A percentile compares a stretch with the other conserved stretches of the same genome.
Conservation (phyloP, 2,113 vertebrate genomes). For the Bubalus kerabau region DNA sequence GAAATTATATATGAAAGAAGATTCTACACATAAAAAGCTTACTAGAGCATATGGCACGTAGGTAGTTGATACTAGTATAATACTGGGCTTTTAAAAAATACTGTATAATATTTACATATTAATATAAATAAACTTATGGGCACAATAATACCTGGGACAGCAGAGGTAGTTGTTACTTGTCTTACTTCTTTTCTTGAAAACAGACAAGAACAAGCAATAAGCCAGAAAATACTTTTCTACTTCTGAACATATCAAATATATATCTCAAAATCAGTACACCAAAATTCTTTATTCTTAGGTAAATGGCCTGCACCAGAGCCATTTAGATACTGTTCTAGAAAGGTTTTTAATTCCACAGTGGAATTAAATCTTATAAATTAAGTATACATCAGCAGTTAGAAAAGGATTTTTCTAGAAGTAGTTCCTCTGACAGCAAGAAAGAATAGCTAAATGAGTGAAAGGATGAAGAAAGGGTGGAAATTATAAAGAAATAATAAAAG, state of each 20-base stretch:
- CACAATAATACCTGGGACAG: not conserved
- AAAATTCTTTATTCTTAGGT: not conserved
- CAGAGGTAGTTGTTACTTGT: not conserved
- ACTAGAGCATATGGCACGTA: not conserved
- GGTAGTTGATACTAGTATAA: not conserved
- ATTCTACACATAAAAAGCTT: not conserved
- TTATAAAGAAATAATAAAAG: not conserved
- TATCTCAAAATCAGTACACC: not conserved
- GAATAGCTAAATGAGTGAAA: not conserved
- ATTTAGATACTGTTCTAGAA: not conserved
- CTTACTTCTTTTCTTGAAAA: not conserved
- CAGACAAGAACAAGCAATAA: not conserved
- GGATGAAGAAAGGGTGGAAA: not conserved
- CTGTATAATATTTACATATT: not conserved
- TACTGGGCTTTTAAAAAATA: not conserved
- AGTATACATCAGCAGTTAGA: not conserved
- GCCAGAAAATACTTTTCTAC: not conserved
- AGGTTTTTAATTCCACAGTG: not conserved
- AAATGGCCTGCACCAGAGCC: not conserved
- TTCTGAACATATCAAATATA: not conserved
- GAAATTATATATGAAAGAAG: conserved; percentile 8
- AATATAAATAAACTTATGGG: not conserved
- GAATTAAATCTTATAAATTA: not conserved
- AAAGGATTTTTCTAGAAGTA: not conserved
- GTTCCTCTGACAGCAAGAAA: not conserved